Evolutionary conservation across 2,888 invertebrate species (phyloP).

Genomic region (Alloscopus bannaensis): DNA sequence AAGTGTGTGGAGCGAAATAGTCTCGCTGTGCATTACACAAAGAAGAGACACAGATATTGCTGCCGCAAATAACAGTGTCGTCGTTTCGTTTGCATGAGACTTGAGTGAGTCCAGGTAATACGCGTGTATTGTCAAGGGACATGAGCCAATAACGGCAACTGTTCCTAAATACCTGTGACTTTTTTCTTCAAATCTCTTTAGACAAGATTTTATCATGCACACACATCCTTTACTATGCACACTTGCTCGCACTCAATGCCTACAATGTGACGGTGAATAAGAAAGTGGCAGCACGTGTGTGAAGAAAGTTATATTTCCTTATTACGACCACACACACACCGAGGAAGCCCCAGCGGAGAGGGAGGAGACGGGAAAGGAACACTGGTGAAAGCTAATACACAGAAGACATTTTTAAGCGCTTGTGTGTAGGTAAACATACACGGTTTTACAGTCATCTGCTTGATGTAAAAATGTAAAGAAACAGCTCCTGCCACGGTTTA

Average conservation of each 20-base stretch:
- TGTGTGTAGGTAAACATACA: neutral
- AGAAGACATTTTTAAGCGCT: neutral
- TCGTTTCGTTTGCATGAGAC: neutral
- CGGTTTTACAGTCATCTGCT: conserved; percentile 7
- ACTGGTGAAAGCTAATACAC: neutral
- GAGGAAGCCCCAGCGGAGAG: neutral
- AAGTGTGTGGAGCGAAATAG: too few relatives aligned
- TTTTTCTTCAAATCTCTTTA: neutral
- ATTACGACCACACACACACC: neutral
- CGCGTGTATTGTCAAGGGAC: neutral
- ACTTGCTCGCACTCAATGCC: too few relatives aligned
- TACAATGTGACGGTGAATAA: too few relatives aligned
- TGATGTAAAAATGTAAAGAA: conserved; percentile 14
- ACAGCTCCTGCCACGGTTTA: conserved; percentile 13
- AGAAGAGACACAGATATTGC: neutral
- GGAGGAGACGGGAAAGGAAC: neutral
- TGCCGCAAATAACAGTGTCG: neutral
- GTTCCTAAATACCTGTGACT: conserved; percentile 1
- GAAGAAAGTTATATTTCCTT: conserved; percentile 2
- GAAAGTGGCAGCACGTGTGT: neutral
- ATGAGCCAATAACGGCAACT: conserved; percentile 19
- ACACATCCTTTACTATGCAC: neutral
- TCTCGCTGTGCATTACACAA: neutral
- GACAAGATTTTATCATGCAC: neutral
- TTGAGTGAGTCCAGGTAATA: neutral